A percentile compares a stretch with the other conserved stretches of the same genome.
phyloP scores from a whole-genome alignment of 2,888 invertebrate species.

The Gymnosoma rotundatum region DNA sequence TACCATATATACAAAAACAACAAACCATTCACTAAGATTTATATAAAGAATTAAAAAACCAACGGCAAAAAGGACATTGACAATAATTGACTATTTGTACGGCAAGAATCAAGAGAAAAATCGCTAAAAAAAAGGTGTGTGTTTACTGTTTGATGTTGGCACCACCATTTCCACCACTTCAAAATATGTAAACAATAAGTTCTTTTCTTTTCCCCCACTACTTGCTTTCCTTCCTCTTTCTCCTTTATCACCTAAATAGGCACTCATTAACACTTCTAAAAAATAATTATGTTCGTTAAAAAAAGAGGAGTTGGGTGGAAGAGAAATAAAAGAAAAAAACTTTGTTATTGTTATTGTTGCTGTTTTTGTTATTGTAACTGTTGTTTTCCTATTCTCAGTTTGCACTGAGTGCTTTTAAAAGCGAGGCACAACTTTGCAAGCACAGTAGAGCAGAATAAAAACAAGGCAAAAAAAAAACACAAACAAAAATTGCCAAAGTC shows the following conservation, averaged over 20 bases:
- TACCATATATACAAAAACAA: conserved; percentile 17
- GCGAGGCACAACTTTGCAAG: no score
- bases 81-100: conserved; percentile 59
- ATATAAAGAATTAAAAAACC: conserved; percentile 23
- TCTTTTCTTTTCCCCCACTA: not conserved
- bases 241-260: not conserved
- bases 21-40: conserved; percentile 18
- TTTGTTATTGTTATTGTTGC: no score
- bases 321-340: no score
- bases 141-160: not conserved
- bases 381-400: no score
- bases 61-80: conserved; percentile 55
- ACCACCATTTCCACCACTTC: conserved; percentile 8
- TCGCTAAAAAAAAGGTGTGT: conserved; percentile 1
- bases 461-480: no score
- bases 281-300: no score
- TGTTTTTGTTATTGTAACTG: no score
- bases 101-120: conserved; percentile 9
- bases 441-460: no score
- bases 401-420: no score
- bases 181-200: not conserved
- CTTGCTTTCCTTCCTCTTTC: not conserved
- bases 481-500: no score
- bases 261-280: no score
- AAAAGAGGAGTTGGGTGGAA: no score